phyloP scores from a whole-genome alignment of 2,113 vertebrate species.

The Cettia cetti region DNA sequence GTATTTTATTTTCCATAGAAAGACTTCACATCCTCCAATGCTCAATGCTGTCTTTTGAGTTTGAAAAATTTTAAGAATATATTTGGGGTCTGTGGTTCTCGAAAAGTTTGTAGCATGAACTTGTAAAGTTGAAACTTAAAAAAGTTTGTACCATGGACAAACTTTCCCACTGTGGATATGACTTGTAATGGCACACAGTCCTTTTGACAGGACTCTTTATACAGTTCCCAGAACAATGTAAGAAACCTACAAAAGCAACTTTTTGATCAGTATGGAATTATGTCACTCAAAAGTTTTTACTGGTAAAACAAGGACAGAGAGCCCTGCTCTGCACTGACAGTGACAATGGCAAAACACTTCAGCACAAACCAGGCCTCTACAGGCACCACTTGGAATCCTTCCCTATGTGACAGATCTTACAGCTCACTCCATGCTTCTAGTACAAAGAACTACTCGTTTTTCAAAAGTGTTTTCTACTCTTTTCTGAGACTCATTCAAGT shows the following conservation, averaged over 20 bases:
- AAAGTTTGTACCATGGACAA: background rate
- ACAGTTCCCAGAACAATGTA: background rate
- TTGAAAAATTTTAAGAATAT: background rate
- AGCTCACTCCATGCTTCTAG: background rate
- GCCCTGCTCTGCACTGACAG: background rate
- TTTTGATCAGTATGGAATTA: background rate
- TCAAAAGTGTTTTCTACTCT: background rate
- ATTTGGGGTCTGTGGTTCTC: background rate
- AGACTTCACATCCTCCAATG: background rate
- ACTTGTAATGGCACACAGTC: background rate
- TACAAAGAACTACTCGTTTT: background rate
- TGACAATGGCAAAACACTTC: background rate
- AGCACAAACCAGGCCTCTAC: background rate
- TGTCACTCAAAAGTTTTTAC: background rate
- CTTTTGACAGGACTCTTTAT: background rate
- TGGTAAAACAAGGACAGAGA: background rate
- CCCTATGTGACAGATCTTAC: background rate
- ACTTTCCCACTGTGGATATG: background rate
- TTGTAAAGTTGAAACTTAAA: background rate
- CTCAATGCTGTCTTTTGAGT: background rate
- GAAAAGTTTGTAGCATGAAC: background rate
- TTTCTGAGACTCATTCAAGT: background rate
- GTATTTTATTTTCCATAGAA: background rate
- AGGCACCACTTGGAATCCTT: background rate
- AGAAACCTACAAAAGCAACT: background rate